A percentile compares a stretch with the other conserved stretches of the same genome.
These are phyloP conservation scores for Bryconaethiops microstoma DNA, from an alignment of 2,797 vertebrate species.

Conservation along the genomic window DNA sequence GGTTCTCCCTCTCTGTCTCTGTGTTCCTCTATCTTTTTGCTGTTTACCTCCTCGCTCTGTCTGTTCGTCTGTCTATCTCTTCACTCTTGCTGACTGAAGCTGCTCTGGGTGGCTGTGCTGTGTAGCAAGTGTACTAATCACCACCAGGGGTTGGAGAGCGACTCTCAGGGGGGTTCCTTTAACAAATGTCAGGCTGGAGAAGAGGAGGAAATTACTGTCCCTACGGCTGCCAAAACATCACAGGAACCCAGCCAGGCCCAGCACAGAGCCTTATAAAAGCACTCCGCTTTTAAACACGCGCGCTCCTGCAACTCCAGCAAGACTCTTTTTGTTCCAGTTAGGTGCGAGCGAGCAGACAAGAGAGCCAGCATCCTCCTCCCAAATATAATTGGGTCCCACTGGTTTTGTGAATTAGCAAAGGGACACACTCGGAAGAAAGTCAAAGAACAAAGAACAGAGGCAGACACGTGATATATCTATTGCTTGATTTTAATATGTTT, in stretches of 20 bases:
- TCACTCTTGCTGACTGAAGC: conserved; percentile 34
- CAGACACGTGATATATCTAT: conserved; percentile 21
- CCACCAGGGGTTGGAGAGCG: conserved; percentile 31
- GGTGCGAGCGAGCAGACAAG: conserved; percentile 9
- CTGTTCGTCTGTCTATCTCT: background rate
- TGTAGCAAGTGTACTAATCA: conserved; percentile 48
- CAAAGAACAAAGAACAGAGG: conserved; percentile 21
- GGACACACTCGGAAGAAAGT: conserved; percentile 25
- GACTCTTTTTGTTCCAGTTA: conserved; percentile 48
- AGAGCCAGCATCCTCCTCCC: conserved; percentile 22
- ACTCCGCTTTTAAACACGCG: conserved; percentile 40
- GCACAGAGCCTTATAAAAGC: conserved; percentile 35
- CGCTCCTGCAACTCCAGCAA: conserved; percentile 23
- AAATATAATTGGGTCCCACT: conserved; percentile 57
- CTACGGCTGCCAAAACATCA: conserved; percentile 42
- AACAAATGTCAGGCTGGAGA: conserved; percentile 58
- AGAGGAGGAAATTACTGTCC: conserved; percentile 53
- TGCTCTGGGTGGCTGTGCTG: conserved; percentile 19
- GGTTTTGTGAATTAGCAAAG: conserved; percentile 49
- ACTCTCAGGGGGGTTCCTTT: conserved; percentile 50
- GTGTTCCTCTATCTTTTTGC: background rate
- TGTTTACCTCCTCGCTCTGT: background rate
- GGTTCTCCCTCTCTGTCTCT: background rate
- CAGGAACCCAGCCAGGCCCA: conserved; percentile 45
- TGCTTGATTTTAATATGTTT: conserved; percentile 16